A percentile compares a stretch with the other conserved stretches of the same genome.
Conservation (phyloP, 2,113 vertebrate species). For the Eulacestoma nigropectus region DNA sequence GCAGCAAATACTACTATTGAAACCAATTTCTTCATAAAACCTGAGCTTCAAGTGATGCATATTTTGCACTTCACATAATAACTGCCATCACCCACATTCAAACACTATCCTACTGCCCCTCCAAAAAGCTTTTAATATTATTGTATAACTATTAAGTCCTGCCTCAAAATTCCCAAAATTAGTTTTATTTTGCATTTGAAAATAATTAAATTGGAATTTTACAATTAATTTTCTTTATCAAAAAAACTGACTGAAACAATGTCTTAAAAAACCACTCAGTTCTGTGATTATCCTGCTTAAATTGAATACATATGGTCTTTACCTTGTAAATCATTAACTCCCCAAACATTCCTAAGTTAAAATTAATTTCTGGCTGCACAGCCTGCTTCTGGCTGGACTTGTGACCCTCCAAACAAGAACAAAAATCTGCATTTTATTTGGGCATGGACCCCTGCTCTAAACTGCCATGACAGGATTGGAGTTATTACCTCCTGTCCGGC, state of each 20-base stretch:
- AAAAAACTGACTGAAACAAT: not conserved
- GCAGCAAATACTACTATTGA: not conserved
- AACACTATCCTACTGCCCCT: not conserved
- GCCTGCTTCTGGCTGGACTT: not conserved
- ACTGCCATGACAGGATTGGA: not conserved
- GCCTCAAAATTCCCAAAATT: not conserved
- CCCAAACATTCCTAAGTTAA: not conserved
- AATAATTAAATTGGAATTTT: not conserved
- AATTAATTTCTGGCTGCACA: not conserved
- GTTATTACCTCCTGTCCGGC: not conserved
- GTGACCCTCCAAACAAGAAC: not conserved
- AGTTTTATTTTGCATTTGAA: not conserved
- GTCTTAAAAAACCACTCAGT: not conserved
- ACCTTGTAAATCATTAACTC: constrained; percentile 2
- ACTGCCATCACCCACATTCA: not conserved
- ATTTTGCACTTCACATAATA: not conserved
- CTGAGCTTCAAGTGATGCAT: not conserved
- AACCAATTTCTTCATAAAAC: not conserved
- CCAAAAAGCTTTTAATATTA: not conserved
- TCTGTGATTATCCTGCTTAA: not conserved
- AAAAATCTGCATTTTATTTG: not conserved
- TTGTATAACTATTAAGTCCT: not conserved
- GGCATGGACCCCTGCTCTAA: not conserved
- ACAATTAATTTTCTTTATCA: not conserved
- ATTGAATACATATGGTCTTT: not conserved